Conservation (phyloP, 2,888 invertebrate genomes). For the Tetranychus piercei region DNA sequence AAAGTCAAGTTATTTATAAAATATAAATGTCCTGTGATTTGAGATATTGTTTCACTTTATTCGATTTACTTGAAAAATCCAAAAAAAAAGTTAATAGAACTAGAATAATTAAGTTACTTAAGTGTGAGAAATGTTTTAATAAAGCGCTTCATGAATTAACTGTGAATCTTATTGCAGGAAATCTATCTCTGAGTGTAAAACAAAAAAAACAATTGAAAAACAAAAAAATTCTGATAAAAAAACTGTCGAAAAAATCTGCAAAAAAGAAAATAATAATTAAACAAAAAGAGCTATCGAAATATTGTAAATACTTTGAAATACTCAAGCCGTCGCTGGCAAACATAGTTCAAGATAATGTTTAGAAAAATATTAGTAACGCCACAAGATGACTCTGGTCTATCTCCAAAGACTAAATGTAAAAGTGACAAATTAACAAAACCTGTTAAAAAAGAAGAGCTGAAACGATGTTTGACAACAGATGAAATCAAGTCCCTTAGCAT, state of each 20-base stretch:
- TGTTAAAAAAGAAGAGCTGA: background rate
- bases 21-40: no score
- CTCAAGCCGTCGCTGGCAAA: background rate
- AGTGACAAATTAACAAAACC: background rate
- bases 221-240: background rate
- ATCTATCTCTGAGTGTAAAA: background rate
- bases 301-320: background rate
- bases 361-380: background rate
- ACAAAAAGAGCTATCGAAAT: background rate
- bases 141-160: background rate
- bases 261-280: background rate
- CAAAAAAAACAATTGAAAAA: background rate
- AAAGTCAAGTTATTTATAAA: no score
- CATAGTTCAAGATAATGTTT: background rate
- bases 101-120: background rate
- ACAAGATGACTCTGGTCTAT: background rate
- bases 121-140: background rate
- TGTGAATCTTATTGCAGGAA: background rate
- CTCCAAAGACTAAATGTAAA: background rate
- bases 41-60: no score
- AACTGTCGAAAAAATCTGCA: background rate
- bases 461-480: background rate
- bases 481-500: background rate
- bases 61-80: no score
- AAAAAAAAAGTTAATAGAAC: background rate